Evolutionary conservation across 2,113 vertebrate species (phyloP).

Genomic region (Myrmecobius fasciatus): DNA sequence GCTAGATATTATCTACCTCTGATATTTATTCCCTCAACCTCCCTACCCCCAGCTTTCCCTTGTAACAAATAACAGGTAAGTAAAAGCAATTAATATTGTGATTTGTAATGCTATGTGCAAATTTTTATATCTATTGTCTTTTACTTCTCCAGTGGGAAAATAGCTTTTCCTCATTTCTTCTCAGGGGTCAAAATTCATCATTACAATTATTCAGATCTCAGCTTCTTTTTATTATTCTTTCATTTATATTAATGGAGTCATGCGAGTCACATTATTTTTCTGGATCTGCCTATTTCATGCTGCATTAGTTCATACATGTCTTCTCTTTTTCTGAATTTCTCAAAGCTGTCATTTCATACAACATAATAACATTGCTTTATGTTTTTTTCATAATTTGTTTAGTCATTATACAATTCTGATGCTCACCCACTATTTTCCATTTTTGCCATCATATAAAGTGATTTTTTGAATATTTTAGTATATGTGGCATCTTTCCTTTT

Average conservation of each 20-base stretch:
- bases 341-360: neutral
- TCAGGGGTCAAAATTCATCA: neutral
- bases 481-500: neutral
- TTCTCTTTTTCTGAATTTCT: neutral
- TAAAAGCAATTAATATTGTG: neutral
- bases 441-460: neutral
- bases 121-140: neutral
- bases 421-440: neutral
- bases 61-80: neutral
- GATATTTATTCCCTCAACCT: neutral
- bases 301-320: neutral
- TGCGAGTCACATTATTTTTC: neutral
- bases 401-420: neutral
- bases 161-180: neutral
- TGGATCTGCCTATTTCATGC: neutral
- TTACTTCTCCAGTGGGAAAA: neutral
- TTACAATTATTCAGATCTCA: neutral
- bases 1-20: neutral
- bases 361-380: neutral
- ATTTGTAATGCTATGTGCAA: neutral
- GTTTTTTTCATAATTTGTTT: neutral
- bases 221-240: neutral
- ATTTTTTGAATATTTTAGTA: neutral
- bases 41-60: neutral
- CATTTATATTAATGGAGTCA: neutral